These are phyloP conservation scores for Microtus oregoni DNA, from an alignment of 2,113 vertebrate genomes.

Conservation along the genomic window DNA sequence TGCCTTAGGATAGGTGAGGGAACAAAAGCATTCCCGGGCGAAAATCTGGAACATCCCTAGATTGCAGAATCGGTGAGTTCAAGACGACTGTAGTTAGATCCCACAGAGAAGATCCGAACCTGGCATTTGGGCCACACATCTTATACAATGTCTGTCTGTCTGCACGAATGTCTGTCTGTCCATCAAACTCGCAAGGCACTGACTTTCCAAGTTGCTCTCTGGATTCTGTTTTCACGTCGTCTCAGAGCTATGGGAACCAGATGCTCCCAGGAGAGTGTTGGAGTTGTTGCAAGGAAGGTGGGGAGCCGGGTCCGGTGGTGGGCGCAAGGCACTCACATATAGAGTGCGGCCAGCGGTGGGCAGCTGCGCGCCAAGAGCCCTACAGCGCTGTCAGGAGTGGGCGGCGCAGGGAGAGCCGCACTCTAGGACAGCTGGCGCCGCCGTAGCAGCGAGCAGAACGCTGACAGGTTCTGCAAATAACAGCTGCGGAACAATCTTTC, in stretches of 20 bases:
- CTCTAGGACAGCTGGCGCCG: constrained; percentile 70
- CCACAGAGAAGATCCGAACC: neutral
- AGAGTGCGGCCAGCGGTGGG: neutral
- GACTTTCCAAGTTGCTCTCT: neutral
- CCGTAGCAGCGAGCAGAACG: neutral
- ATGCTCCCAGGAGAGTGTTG: neutral
- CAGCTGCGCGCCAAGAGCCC: neutral
- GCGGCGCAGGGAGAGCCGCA: constrained; percentile 15
- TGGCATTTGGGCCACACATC: neutral
- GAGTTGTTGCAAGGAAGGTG: neutral
- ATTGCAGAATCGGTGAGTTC: neutral
- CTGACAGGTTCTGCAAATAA: too few relatives aligned
- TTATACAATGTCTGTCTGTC: neutral
- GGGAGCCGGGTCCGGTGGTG: neutral
- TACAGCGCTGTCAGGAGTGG: constrained; percentile 33
- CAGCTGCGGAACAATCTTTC: too few relatives aligned
- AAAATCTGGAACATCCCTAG: neutral
- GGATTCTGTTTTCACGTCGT: neutral
- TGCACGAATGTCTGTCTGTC: too few relatives aligned
- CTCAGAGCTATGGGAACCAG: neutral
- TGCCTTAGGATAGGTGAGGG: neutral
- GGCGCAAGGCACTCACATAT: neutral
- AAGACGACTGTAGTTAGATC: neutral
- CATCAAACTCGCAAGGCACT: neutral
- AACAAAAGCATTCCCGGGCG: neutral